A percentile compares a stretch with the other conserved stretches of the same genome.
phyloP scores from a whole-genome alignment of 2,888 invertebrate genomes.

The Strigamia maritima region DNA sequence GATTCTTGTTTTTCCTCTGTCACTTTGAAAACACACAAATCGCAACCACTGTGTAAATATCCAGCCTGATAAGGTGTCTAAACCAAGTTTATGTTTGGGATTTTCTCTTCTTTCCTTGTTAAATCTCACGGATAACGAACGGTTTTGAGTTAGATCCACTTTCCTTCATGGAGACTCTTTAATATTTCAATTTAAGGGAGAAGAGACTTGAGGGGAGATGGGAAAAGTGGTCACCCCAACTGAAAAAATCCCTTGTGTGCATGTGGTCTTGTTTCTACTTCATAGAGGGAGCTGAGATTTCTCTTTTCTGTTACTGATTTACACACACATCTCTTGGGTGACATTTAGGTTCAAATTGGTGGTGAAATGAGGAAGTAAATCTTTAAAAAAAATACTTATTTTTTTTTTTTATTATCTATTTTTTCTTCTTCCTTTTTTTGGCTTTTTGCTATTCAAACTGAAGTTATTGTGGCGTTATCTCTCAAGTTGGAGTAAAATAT shows the following conservation, averaged over 20 bases:
- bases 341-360: slow-evolving; percentile 12
- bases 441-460: neutral
- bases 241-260: slow-evolving; percentile 5
- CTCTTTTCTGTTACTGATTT: neutral
- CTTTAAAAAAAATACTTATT: neutral
- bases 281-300: slow-evolving; percentile 11
- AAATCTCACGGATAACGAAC: slow-evolving; percentile 2
- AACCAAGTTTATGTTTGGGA: neutral
- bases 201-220: neutral
- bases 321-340: slow-evolving; percentile 6
- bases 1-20: neutral
- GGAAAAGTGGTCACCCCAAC: slow-evolving; percentile 16
- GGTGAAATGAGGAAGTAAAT: slow-evolving; percentile 20
- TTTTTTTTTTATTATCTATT: neutral
- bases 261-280: slow-evolving; percentile 17
- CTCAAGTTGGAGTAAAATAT: neutral
- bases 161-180: neutral
- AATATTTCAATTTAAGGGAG: slow-evolving; percentile 11
- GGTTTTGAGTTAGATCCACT: neutral
- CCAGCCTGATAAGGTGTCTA: neutral
- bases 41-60: neutral
- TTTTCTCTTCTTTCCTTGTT: slow-evolving; percentile 13
- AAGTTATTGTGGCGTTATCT: slow-evolving; percentile 12
- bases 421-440: neutral
- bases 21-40: neutral